Conservation (phyloP, 2,113 vertebrate species). For the Sinocyclocheilus rhinocerous region DNA sequence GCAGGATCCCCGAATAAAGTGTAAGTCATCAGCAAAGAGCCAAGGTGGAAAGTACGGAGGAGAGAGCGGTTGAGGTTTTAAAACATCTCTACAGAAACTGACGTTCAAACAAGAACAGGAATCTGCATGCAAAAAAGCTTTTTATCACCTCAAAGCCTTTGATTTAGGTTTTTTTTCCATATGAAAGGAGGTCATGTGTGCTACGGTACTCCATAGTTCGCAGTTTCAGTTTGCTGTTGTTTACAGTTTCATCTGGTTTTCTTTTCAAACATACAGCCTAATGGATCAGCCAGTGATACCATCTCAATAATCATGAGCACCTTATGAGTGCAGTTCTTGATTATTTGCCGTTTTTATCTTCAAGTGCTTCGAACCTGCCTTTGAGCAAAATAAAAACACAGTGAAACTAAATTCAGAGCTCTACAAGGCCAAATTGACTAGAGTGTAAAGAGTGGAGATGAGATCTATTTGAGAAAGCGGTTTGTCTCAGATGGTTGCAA, state of each 20-base stretch:
- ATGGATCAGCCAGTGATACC: background rate
- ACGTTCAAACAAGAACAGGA: constrained; percentile 37
- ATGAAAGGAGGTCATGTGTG: constrained; percentile 32
- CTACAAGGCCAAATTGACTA: constrained; percentile 3
- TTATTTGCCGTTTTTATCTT: constrained; percentile 3
- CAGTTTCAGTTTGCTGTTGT: background rate
- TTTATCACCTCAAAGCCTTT: constrained; percentile 23
- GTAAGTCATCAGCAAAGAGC: constrained; percentile 63
- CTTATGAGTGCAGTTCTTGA: background rate
- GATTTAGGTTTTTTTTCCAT: constrained; percentile 10
- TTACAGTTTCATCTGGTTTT: constrained; percentile 7
- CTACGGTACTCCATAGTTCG: background rate
- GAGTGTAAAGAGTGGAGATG: background rate
- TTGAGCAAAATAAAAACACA: background rate
- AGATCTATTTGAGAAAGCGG: constrained; percentile 11
- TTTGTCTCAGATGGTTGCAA: constrained; percentile 12
- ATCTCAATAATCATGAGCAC: background rate
- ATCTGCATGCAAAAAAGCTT: constrained; percentile 27
- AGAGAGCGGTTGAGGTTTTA: constrained; percentile 26
- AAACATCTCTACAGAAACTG: constrained; percentile 28
- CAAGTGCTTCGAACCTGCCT: background rate
- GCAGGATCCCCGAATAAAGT: constrained; percentile 73
- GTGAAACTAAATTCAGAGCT: background rate
- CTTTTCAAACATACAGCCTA: background rate
- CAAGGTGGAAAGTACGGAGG: constrained; percentile 61